Conservation (phyloP, 2,113 vertebrate genomes). For the Protobothrops flavoviridis region DNA sequence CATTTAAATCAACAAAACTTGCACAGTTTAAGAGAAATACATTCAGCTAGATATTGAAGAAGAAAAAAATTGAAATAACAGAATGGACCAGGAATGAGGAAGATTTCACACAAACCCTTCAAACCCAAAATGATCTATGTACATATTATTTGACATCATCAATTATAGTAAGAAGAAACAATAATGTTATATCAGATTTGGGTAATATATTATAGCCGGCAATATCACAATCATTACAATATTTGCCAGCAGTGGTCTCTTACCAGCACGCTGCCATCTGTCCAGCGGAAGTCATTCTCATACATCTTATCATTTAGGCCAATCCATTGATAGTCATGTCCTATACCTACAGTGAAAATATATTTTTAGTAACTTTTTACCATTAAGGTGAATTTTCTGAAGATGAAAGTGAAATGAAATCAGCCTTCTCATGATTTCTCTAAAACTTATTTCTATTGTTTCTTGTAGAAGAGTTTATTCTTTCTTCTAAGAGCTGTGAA, state of each 20-base stretch:
- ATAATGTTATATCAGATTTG: not conserved
- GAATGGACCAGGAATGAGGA: not conserved
- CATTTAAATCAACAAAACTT: not conserved
- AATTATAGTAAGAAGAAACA: not conserved
- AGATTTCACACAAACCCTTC: not conserved
- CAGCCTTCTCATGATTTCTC: conserved; percentile 40
- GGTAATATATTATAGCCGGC: not conserved
- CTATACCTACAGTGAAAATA: conserved; percentile 77
- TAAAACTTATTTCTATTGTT: not conserved
- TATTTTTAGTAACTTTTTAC: conserved; percentile 53
- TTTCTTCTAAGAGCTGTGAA: conserved; percentile 10
- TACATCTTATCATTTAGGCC: conserved; percentile 99
- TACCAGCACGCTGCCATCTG: conserved; percentile 89
- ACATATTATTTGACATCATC: not conserved
- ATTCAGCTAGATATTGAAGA: not conserved
- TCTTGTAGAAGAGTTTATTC: not conserved
- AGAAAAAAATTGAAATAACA: not conserved
- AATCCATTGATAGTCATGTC: conserved; percentile 98
- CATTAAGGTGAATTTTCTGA: conserved; percentile 50
- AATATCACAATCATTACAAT: conserved; percentile 36
- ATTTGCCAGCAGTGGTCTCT: conserved; percentile 59
- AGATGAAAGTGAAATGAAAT: conserved; percentile 57
- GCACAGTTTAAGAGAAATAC: not conserved
- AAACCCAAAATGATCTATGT: not conserved
- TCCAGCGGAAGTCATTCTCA: conserved; percentile 97